Percentiles rank a stretch among this genome's conserved stretches.
These are phyloP conservation scores for Zoanthus sansibaricus DNA, from an alignment of 92 coral and sea anemone genomes.

Conservation along the genomic window DNA sequence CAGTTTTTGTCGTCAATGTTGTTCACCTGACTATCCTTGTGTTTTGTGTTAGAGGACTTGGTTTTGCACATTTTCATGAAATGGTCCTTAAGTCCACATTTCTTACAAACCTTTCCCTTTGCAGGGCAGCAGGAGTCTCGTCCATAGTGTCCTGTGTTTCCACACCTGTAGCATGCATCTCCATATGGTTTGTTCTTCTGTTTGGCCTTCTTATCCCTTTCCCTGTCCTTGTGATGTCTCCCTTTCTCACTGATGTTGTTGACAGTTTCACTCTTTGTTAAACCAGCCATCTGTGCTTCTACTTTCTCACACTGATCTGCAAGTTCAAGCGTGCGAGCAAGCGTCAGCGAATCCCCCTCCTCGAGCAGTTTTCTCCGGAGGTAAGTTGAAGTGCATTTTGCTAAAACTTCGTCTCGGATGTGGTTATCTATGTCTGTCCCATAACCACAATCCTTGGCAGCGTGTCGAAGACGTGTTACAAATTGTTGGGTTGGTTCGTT, in stretches of 20 bases:
- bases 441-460: constrained; percentile 48
- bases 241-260: too few species aligned
- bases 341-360: constrained; percentile 1
- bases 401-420: background rate
- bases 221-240: too few species aligned
- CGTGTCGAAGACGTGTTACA: constrained; percentile 1
- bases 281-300: background rate
- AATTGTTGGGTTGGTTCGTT: constrained; percentile 23
- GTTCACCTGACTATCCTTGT: too few species aligned
- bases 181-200: constrained; percentile 16
- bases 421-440: constrained; percentile 3
- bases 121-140: background rate
- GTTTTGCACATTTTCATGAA: too few species aligned
- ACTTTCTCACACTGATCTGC: background rate
- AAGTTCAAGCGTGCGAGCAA: background rate
- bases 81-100: too few species aligned
- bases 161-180: constrained; percentile 35
- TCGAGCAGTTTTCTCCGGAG: constrained; percentile 18
- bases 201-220: background rate
- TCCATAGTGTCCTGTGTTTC: background rate
- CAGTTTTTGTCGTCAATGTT: too few species aligned
- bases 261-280: background rate
- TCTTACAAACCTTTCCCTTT: too few species aligned
- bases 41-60: too few species aligned
- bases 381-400: background rate